phyloP scores from a whole-genome alignment of 2,113 vertebrate genomes.

The Notothenia rossii region DNA sequence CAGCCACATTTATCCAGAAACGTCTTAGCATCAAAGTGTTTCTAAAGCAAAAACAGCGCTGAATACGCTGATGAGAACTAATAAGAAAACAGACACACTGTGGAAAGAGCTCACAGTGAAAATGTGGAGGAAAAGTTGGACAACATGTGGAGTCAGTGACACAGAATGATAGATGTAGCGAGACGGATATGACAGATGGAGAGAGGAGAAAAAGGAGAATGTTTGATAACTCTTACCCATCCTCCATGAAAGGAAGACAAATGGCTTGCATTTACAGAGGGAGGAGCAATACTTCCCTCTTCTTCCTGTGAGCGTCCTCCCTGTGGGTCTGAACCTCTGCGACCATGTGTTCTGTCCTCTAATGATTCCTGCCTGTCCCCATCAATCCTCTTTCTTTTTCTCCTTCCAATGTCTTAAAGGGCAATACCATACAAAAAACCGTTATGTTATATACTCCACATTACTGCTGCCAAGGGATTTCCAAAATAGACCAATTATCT shows the following conservation, averaged over 20 bases:
- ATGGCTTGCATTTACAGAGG: slow-evolving; percentile 66
- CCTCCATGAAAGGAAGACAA: slow-evolving; percentile 65
- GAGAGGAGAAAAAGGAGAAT: slow-evolving; percentile 51
- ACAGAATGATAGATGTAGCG: slow-evolving; percentile 59
- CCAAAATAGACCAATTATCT: neutral
- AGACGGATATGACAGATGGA: slow-evolving; percentile 62
- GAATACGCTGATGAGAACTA: slow-evolving; percentile 4
- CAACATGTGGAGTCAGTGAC: slow-evolving; percentile 45
- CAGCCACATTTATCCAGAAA: neutral
- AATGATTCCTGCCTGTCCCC: slow-evolving; percentile 17
- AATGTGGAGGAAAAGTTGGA: neutral
- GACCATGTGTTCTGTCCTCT: slow-evolving; percentile 27
- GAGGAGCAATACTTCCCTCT: slow-evolving; percentile 51
- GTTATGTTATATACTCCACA: neutral
- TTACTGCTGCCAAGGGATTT: neutral
- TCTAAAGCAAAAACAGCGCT: neutral
- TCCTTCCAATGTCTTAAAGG: no score
- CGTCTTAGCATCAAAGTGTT: neutral
- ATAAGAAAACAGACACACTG: slow-evolving; percentile 1
- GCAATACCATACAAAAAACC: no score
- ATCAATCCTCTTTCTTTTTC: neutral
- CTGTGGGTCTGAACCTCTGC: slow-evolving; percentile 35
- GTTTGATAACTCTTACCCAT: slow-evolving; percentile 63
- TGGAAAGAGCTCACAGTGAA: slow-evolving; percentile 5
- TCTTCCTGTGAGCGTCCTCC: slow-evolving; percentile 20